These are phyloP conservation scores for Brachionus sp. DNA, from an alignment of 1,140 invertebrate species.

Conservation along the genomic window DNA sequence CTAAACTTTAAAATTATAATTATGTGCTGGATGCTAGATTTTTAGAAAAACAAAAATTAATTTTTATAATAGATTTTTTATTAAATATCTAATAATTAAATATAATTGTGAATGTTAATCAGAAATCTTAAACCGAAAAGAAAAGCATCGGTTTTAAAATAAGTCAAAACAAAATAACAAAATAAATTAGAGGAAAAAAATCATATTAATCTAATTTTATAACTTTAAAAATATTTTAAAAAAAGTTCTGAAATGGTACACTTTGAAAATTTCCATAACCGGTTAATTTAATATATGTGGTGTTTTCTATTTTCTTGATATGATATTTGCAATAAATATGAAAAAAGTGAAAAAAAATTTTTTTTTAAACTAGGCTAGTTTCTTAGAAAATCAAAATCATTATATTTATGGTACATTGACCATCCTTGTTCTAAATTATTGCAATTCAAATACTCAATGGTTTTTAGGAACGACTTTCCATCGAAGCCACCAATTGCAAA, in stretches of 20 bases:
- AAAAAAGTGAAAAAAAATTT: background rate
- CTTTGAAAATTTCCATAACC: background rate
- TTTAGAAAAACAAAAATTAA: background rate
- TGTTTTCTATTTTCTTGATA: background rate
- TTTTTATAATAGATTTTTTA: background rate
- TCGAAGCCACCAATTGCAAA: slow-evolving; percentile 44
- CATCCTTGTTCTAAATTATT: slow-evolving; percentile 40
- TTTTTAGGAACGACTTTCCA: slow-evolving; percentile 40
- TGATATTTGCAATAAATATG: background rate
- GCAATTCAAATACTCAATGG: slow-evolving; percentile 40
- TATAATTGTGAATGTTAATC: background rate
- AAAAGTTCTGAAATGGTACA: background rate
- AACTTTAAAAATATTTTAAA: background rate
- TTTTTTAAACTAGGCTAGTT: background rate
- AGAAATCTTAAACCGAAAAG: background rate
- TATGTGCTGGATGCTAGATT: background rate
- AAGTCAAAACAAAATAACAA: background rate
- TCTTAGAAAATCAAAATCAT: slow-evolving; percentile 28
- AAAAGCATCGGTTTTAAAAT: background rate
- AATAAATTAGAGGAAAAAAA: background rate
- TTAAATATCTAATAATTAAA: background rate
- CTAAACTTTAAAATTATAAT: too few species aligned
- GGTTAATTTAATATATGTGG: background rate
- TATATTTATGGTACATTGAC: slow-evolving; percentile 39
- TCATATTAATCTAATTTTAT: background rate